Percentiles rank a stretch among this genome's conserved stretches.
phyloP scores from a whole-genome alignment of 2,113 vertebrate genomes.

The Typhlomys cinereus region DNA sequence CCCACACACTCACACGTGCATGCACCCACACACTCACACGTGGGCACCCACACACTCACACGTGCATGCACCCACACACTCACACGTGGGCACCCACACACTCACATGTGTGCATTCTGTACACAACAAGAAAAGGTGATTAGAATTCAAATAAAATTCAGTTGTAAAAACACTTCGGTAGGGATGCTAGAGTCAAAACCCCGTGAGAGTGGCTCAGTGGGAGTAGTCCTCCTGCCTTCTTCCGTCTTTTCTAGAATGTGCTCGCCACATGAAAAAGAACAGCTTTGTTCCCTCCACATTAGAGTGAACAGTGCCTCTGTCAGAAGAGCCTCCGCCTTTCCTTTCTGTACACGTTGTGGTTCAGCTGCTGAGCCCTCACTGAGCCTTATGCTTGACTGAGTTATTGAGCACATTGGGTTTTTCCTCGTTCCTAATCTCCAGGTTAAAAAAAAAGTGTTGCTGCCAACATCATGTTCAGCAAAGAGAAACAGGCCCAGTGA shows the following conservation, averaged over 20 bases:
- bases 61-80: neutral
- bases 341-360: neutral
- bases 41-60: neutral
- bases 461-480: neutral
- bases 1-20: neutral
- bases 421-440: neutral
- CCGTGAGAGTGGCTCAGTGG: neutral
- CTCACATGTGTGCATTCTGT: neutral
- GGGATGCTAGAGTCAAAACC: neutral
- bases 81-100: neutral
- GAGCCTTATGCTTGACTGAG: constrained; percentile 22
- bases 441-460: neutral
- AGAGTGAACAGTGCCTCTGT: neutral
- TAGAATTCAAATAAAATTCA: neutral
- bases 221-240: neutral
- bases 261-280: neutral
- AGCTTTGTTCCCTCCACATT: neutral
- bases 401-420: neutral
- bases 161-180: neutral
- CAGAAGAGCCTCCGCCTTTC: neutral
- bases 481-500: neutral
- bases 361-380: neutral
- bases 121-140: no score
- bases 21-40: no score
- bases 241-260: neutral